These are phyloP conservation scores for Fistularia tabacaria DNA, from an alignment of 2,797 vertebrate genomes.

Conservation along the genomic window DNA sequence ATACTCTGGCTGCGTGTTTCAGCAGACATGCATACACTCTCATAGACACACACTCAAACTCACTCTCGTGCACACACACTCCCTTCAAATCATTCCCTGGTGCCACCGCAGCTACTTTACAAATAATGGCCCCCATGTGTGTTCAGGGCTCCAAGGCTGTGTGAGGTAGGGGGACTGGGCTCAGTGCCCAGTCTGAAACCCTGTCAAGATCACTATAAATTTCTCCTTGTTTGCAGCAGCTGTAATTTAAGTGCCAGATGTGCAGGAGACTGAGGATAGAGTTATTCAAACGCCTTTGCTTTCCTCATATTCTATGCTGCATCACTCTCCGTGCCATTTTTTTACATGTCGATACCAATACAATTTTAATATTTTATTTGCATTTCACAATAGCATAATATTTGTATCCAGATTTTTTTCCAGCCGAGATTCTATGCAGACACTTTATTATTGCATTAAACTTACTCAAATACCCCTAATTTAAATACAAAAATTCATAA, in stretches of 20 bases:
- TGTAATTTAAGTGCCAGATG: conserved; percentile 80
- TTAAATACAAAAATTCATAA: too few relatives aligned
- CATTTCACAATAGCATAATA: not conserved
- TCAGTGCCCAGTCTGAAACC: conserved; percentile 72
- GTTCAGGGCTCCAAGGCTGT: conserved; percentile 68
- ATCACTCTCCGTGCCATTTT: not conserved
- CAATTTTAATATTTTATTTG: not conserved
- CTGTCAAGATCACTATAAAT: conserved; percentile 79
- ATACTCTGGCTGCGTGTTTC: conserved; percentile 59
- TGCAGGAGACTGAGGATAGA: conserved; percentile 67
- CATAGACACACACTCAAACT: conserved; percentile 24
- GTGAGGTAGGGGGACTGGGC: conserved; percentile 72
- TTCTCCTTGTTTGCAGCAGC: conserved; percentile 72
- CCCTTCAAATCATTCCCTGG: conserved; percentile 71
- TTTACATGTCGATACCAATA: not conserved
- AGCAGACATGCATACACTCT: conserved; percentile 26
- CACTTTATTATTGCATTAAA: too few relatives aligned
- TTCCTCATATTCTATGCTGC: conserved; percentile 64
- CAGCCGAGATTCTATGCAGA: too few relatives aligned
- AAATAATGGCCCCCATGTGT: conserved; percentile 81
- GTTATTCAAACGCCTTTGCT: conserved; percentile 67
- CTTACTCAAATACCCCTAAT: too few relatives aligned
- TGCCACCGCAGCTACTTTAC: conserved; percentile 77
- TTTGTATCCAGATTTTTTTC: too few relatives aligned
- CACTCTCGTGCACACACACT: conserved; percentile 33